A percentile compares a stretch with the other conserved stretches of the same genome.
Evolutionary conservation across 2,888 invertebrate genomes (phyloP).

Genomic region (Drosophila eohydei): DNA sequence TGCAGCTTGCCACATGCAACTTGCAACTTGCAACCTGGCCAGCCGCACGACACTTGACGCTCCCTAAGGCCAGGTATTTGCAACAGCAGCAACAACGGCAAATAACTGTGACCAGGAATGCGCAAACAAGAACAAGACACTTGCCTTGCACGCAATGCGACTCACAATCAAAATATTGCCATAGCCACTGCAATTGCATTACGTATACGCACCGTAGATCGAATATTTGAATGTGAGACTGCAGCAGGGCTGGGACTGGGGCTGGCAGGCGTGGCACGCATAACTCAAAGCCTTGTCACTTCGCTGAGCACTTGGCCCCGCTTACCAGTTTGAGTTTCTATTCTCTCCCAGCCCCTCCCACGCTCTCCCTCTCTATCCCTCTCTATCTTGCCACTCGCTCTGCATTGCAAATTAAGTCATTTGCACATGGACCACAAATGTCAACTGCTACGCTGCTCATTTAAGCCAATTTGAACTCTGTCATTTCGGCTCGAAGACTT

Average conservation of each 20-base stretch:
- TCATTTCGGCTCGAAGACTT: constrained; percentile 39
- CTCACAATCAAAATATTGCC: constrained; percentile 41
- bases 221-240: constrained; percentile 37
- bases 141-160: constrained; percentile 55
- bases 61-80: constrained; percentile 64
- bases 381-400: background rate
- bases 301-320: constrained; percentile 55
- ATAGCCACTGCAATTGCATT: constrained; percentile 39
- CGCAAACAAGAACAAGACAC: constrained; percentile 74
- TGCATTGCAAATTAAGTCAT: constrained; percentile 52
- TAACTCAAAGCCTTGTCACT: constrained; percentile 60
- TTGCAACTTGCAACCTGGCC: constrained; percentile 33
- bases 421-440: constrained; percentile 19
- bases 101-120: constrained; percentile 68
- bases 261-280: constrained; percentile 2
- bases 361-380: background rate
- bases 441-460: constrained; percentile 31
- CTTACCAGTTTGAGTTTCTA: constrained; percentile 14
- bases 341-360: background rate
- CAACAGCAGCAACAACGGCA: constrained; percentile 21
- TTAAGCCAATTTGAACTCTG: constrained; percentile 47
- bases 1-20: constrained; percentile 23
- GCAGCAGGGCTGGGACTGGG: background rate
- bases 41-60: constrained; percentile 68
- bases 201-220: constrained; percentile 59